Percentiles rank a stretch among this genome's conserved stretches.
These are phyloP conservation scores for Panthera tigris DNA, from an alignment of 2,113 vertebrate species.

Conservation along the genomic window DNA sequence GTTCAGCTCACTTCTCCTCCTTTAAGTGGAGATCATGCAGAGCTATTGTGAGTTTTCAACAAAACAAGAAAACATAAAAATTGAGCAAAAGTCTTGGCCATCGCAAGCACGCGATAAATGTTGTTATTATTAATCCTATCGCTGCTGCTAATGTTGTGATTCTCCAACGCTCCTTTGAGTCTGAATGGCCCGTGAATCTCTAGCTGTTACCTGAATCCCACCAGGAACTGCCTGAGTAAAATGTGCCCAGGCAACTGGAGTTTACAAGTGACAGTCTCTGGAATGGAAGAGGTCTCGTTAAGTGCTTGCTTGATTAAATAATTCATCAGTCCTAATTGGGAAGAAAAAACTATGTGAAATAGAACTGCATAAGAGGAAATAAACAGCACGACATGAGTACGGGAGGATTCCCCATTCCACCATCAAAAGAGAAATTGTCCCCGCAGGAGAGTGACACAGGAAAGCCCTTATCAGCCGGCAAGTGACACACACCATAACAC, in stretches of 20 bases:
- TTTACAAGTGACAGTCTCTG: background rate
- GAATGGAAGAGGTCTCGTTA: background rate
- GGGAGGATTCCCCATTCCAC: background rate
- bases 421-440: background rate
- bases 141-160: background rate
- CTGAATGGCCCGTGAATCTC: background rate
- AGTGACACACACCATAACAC: background rate
- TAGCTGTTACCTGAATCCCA: background rate
- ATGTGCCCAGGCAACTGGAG: rapidly evolving
- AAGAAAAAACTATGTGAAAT: background rate
- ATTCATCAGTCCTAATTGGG: background rate
- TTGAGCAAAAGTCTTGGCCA: background rate
- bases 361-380: background rate
- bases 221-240: background rate
- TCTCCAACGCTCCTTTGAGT: background rate
- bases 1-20: background rate
- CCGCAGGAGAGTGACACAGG: background rate
- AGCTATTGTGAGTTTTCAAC: background rate
- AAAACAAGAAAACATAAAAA: background rate
- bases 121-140: background rate
- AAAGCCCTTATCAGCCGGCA: background rate
- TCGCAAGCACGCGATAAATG: background rate
- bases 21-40: background rate
- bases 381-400: background rate
- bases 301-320: background rate